Percentiles rank a stretch among this genome's conserved stretches.
These are phyloP conservation scores for Tyrannus savana DNA, from an alignment of 2,113 vertebrate species.

Conservation along the genomic window DNA sequence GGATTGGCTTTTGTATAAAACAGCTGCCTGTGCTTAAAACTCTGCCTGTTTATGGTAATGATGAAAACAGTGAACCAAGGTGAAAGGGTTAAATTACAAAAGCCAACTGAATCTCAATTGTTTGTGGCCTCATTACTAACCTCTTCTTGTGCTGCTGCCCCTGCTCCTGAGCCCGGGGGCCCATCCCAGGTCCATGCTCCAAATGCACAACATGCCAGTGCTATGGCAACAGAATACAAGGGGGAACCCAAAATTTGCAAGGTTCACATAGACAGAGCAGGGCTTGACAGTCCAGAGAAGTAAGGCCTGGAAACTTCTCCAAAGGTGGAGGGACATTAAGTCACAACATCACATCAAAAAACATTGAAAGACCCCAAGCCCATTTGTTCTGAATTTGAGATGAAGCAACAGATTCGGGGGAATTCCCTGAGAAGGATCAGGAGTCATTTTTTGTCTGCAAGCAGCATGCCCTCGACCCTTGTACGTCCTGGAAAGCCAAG, in stretches of 20 bases:
- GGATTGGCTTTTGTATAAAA: not conserved
- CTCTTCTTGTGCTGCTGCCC: not conserved
- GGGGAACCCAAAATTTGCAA: not conserved
- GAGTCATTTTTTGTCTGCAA: not conserved
- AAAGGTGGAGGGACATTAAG: not conserved
- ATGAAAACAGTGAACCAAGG: not conserved
- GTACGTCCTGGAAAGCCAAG: not conserved
- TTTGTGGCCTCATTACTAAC: not conserved
- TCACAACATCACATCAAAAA: not conserved
- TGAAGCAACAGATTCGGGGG: not conserved
- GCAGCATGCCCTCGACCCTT: not conserved
- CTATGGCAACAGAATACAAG: not conserved
- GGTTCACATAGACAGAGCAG: not conserved
- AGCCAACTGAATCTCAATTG: not conserved
- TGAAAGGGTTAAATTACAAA: not conserved
- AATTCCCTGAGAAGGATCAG: not conserved
- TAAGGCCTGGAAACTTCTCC: not conserved
- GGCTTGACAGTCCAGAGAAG: not conserved
- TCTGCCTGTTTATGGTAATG: not conserved
- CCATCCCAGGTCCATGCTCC: not conserved
- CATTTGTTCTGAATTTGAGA: not conserved
- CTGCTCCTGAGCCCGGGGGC: not conserved
- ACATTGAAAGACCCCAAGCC: not conserved
- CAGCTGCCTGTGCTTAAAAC: not conserved
- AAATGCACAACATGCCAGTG: not conserved